Conservation (phyloP, 2,888 invertebrate genomes). For the Hypomecis atomaria region DNA sequence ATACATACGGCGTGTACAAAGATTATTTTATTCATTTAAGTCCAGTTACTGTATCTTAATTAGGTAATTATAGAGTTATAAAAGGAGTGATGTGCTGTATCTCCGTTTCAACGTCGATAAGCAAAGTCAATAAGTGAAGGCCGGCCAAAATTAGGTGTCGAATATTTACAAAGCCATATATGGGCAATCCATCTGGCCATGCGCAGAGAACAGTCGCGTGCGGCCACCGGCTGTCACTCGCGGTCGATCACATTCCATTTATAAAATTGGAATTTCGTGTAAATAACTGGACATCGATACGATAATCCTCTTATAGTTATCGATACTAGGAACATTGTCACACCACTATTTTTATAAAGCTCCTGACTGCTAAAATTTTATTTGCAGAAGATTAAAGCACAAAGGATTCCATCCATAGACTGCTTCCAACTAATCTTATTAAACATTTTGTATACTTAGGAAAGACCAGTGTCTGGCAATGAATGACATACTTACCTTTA, state of each 20-base stretch:
- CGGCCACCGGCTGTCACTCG: conserved; percentile 46
- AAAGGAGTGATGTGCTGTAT: too few relatives aligned
- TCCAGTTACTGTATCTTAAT: too few relatives aligned
- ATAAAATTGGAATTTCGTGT: conserved; percentile 70
- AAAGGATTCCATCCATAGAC: too few relatives aligned
- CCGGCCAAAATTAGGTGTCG: conserved; percentile 67
- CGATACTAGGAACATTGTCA: conserved; percentile 44
- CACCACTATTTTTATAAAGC: conserved; percentile 43
- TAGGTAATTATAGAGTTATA: too few relatives aligned
- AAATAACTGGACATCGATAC: conserved; percentile 51
- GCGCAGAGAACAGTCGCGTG: conserved; percentile 52
- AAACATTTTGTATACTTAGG: too few relatives aligned
- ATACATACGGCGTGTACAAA: too few relatives aligned
- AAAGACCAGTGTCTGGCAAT: too few relatives aligned
- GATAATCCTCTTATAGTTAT: conserved; percentile 48
- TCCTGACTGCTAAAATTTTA: conserved; percentile 44
- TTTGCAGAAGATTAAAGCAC: conserved; percentile 33
- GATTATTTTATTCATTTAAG: too few relatives aligned
- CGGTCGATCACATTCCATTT: conserved; percentile 64
- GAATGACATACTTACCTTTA: too few relatives aligned
- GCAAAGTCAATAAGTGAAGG: conserved; percentile 28
- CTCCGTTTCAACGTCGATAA: not conserved
- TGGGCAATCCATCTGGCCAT: conserved; percentile 52
- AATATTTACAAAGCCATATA: conserved; percentile 67
- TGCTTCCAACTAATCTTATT: too few relatives aligned